Conservation (phyloP, 2,113 vertebrate species). For the Gadus macrocephalus region DNA sequence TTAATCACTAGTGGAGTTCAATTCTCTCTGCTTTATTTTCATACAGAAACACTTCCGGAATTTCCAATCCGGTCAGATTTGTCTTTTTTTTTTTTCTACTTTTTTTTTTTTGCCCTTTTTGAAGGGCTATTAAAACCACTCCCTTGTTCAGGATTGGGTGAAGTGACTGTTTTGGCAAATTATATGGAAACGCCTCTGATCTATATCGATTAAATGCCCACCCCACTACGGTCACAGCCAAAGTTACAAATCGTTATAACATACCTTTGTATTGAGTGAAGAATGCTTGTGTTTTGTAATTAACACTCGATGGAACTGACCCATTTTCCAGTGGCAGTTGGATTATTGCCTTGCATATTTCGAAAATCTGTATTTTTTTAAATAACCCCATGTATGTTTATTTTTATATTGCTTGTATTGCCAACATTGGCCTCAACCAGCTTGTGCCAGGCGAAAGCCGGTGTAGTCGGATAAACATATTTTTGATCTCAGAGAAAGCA, state of each 20-base stretch:
- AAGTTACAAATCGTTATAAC: constrained; percentile 67
- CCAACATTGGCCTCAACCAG: constrained; percentile 20
- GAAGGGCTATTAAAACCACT: constrained; percentile 44
- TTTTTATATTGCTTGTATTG: constrained; percentile 27
- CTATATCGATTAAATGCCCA: background rate
- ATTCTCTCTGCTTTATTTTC: constrained; percentile 16
- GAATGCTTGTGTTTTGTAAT: constrained; percentile 48
- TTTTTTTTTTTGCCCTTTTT: constrained; percentile 21
- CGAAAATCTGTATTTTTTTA: constrained; percentile 26
- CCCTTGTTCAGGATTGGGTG: constrained; percentile 36
- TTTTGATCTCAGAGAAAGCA: constrained; percentile 24
- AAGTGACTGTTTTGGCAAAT: constrained; percentile 52
- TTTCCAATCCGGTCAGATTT: constrained; percentile 23
- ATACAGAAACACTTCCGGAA: constrained; percentile 29
- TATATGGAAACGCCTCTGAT: constrained; percentile 43
- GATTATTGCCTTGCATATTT: constrained; percentile 44
- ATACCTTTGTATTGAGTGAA: constrained; percentile 57
- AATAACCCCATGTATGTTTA: constrained; percentile 36
- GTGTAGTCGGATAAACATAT: constrained; percentile 24
- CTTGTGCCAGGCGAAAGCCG: constrained; percentile 30
- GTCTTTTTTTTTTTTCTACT: no score
- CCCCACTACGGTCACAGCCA: constrained; percentile 55
- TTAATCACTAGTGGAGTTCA: constrained; percentile 36
- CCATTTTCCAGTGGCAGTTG: constrained; percentile 32
- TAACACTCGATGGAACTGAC: constrained; percentile 50